Evolutionary conservation across 2,797 vertebrate species (phyloP), one percentile per base, ranked within the genome.

Genomic region (Molossus alvarezi): DNA sequence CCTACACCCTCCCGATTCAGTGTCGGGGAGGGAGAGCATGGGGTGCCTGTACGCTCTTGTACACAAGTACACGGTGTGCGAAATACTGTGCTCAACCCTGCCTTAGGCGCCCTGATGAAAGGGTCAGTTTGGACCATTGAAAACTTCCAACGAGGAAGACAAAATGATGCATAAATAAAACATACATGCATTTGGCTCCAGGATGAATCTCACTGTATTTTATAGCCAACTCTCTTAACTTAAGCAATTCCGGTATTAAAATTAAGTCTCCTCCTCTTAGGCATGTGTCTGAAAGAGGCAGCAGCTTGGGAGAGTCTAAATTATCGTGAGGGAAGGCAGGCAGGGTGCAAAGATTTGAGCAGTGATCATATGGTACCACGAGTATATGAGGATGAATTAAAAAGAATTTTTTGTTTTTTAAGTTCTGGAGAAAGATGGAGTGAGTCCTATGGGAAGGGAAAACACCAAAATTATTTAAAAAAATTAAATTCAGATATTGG

Each of bases 231-330:
- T 0, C 23, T 94, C 48, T 79, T 64, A 83, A 76, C 15, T 45
- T 72, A 81, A 82, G 67, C 65, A 73, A 77, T 81, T 71, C 15
- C 48, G 82, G 62, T 55, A 64, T 72, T 94, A 77, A 92, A 95
- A 93, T 55, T 23, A 90, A 96, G 45, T 64, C 48, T 91, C 67
- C 29, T 51, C 51, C 58, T 86, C 62, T 71, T 79, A 87, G 75
- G 6, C 53, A 53, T 14, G 20, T 83, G 45, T 5, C n/a, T 21
- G 23, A 90, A 73, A 91, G 25, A 33, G 45, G 92, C 90, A 1
- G 41, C 62, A 20, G 23, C 82, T 62, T 90, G 77, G 51, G 53
- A 92, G 85, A 94, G 79, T 82, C 18, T 82, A 86, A 90, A 81
- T 79, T 71, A 57, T 11, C 15, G 15, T 29, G 62, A 85, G 7